Conservation (phyloP, 2,888 invertebrate genomes). For the Dimorphilus gyrociliatus region DNA sequence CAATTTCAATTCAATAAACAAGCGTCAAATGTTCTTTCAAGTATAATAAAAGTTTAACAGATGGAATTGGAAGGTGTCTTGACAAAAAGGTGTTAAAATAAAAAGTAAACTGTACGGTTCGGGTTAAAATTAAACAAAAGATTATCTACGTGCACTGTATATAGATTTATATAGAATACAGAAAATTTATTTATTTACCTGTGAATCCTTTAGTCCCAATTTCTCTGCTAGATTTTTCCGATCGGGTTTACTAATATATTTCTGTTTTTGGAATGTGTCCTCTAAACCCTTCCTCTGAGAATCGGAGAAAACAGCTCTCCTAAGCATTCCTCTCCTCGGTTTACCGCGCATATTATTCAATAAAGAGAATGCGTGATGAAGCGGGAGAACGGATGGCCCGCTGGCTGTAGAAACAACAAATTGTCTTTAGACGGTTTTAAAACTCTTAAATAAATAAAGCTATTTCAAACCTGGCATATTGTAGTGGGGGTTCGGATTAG, state of each 20-base stretch:
- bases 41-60: too few relatives aligned
- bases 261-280: slow-evolving; percentile 85
- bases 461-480: too few relatives aligned
- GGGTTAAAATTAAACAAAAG: too few relatives aligned
- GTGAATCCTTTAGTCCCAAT: slow-evolving; percentile 86
- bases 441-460: slow-evolving; percentile 15
- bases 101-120: too few relatives aligned
- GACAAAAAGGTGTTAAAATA: too few relatives aligned
- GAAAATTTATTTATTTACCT: slow-evolving; percentile 49
- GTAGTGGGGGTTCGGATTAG: too few relatives aligned
- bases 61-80: too few relatives aligned
- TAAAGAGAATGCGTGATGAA: slow-evolving; percentile 30
- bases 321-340: slow-evolving; percentile 87
- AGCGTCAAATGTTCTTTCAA: too few relatives aligned
- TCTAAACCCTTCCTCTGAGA: slow-evolving; percentile 86
- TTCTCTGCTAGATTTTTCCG: slow-evolving; percentile 90
- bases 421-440: slow-evolving; percentile 10
- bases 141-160: too few relatives aligned
- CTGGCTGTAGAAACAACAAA: not conserved
- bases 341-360: slow-evolving; percentile 40
- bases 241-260: slow-evolving; percentile 96
- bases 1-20: too few relatives aligned
- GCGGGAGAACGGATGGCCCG: slow-evolving; percentile 13
- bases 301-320: slow-evolving; percentile 89
- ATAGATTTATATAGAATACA: not conserved